Evolutionary conservation across 2,888 invertebrate species (phyloP).

Genomic region (Oligia fasciuncula): DNA sequence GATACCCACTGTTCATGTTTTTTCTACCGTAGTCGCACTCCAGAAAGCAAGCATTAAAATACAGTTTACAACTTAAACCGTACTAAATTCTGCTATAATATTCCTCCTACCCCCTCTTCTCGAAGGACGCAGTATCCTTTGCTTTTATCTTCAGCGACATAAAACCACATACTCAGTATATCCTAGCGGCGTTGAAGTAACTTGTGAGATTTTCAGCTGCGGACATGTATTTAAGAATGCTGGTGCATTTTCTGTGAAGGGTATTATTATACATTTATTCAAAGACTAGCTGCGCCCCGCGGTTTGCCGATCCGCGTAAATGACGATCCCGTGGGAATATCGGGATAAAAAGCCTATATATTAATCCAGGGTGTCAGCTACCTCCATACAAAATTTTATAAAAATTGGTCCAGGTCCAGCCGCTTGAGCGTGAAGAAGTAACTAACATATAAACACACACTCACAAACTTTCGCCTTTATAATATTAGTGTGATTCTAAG

Average conservation of each 20-base stretch:
- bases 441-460: too few relatives aligned
- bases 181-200: neutral
- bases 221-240: neutral
- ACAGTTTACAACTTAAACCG: neutral
- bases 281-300: neutral
- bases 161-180: conserved; percentile 8
- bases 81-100: conserved; percentile 5
- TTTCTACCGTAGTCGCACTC: neutral
- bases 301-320: too few relatives aligned
- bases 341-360: too few relatives aligned
- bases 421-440: too few relatives aligned
- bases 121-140: neutral
- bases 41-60: neutral
- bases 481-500: too few relatives aligned
- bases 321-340: too few relatives aligned
- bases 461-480: too few relatives aligned
- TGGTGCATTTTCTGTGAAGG: conserved; percentile 8
- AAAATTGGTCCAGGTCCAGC: too few relatives aligned
- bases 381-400: too few relatives aligned
- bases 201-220: conserved; percentile 1
- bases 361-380: too few relatives aligned
- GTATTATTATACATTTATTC: neutral
- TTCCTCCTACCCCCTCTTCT: neutral
- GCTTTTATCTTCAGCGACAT: conserved; percentile 5
- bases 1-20: neutral